phyloP scores from a whole-genome alignment of 2,888 invertebrate genomes.

The Eupithecia dodoneata region DNA sequence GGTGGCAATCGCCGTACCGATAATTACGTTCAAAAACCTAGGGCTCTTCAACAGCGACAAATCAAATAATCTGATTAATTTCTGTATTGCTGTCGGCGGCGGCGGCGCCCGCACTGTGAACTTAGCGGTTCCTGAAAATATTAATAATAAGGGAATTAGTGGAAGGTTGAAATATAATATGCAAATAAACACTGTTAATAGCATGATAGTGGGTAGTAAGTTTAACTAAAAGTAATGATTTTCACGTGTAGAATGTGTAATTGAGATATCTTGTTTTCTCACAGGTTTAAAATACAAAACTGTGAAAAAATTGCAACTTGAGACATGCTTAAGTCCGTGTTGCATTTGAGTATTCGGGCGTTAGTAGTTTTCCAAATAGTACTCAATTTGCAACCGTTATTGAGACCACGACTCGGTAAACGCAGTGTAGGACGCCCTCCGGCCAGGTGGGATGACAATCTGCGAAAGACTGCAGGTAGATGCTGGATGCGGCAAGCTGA shows the following conservation, averaged over 20 bases:
- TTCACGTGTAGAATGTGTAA: background rate
- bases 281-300: too few species aligned
- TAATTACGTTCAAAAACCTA: conserved; percentile 86
- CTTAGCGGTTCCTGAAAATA: conserved; percentile 46
- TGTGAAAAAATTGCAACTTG: too few species aligned
- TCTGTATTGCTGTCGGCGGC: conserved; percentile 52
- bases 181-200: background rate
- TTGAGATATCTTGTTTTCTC: background rate
- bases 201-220: background rate
- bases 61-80: conserved; percentile 83
- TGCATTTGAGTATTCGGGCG: too few species aligned
- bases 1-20: conserved; percentile 87
- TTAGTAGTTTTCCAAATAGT: background rate
- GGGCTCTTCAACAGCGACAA: conserved; percentile 85
- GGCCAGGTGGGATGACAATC: too few species aligned
- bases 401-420: too few species aligned
- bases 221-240: background rate
- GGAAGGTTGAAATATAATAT: background rate
- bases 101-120: background rate
- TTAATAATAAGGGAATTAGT: background rate
- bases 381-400: background rate
- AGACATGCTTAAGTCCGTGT: too few species aligned
- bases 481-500: too few species aligned
- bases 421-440: too few species aligned
- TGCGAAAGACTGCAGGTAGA: too few species aligned